A percentile compares a stretch with the other conserved stretches of the same genome.
Conservation (phyloP, 2,888 invertebrate species). For the Caenorhabditis doughertyi region DNA sequence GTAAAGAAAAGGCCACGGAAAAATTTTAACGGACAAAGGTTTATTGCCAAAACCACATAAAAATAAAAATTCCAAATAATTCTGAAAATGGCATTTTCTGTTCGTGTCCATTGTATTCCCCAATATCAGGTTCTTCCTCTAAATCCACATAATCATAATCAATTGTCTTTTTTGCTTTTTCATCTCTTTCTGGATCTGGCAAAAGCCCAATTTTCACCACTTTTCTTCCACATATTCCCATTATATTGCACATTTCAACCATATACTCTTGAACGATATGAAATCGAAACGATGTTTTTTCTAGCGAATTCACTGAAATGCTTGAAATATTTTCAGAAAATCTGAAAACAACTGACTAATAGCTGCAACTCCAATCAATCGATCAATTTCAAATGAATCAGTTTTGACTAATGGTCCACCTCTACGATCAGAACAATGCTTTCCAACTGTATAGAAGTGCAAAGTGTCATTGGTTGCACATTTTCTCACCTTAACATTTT, state of each 20-base stretch:
- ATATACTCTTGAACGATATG: constrained; percentile 14
- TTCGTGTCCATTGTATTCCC: constrained; percentile 8
- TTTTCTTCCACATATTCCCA: constrained; percentile 8
- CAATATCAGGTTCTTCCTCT: neutral
- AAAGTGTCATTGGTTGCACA: neutral
- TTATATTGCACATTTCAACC: constrained; percentile 1
- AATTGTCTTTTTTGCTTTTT: neutral
- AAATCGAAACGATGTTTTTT: neutral
- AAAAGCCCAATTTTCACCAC: neutral
- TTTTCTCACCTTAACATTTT: neutral
- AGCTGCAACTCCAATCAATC: neutral
- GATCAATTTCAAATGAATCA: neutral
- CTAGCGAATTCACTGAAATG: neutral
- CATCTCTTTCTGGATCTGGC: neutral
- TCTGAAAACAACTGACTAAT: neutral
- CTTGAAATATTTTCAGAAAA: neutral
- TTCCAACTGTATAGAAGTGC: neutral
- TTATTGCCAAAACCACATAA: neutral
- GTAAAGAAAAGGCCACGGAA: too few relatives aligned
- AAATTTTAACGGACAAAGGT: neutral
- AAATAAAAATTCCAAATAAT: neutral
- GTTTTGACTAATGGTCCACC: neutral
- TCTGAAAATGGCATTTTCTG: neutral
- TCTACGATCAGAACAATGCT: neutral
- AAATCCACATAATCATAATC: constrained; percentile 13